Conservation (phyloP, 2,113 vertebrate species). For the Prietella phreatophila region DNA sequence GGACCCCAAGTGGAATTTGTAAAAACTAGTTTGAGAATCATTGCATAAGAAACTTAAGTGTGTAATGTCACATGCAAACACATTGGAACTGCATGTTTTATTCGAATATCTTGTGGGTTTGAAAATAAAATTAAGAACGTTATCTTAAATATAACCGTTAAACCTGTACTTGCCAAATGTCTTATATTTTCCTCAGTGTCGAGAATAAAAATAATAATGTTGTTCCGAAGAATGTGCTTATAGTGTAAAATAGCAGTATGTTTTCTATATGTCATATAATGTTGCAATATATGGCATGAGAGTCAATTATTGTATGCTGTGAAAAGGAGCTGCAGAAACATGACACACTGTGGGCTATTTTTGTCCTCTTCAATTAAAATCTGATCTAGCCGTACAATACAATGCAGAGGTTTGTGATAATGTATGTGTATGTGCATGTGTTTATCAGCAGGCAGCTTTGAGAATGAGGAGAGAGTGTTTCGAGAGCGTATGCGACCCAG, state of each 20-base stretch:
- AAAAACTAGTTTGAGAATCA: neutral
- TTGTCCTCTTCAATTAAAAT: neutral
- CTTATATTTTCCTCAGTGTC: neutral
- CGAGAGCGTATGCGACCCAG: slow-evolving; percentile 89
- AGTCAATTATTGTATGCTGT: neutral
- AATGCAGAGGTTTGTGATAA: neutral
- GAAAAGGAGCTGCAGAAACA: neutral
- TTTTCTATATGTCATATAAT: neutral
- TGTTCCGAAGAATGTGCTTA: neutral
- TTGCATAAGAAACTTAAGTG: neutral
- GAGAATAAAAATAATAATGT: neutral
- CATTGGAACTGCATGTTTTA: neutral
- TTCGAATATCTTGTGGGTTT: neutral
- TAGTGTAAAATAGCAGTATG: neutral
- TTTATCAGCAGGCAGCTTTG: slow-evolving; percentile 66
- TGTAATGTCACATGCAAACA: neutral
- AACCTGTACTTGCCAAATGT: neutral
- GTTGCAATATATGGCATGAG: neutral
- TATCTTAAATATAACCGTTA: neutral
- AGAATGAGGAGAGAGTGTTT: slow-evolving; percentile 94
- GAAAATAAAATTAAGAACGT: neutral
- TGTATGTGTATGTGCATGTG: slow-evolving; percentile 16
- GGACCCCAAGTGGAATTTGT: neutral
- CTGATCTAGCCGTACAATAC: neutral
- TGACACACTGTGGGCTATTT: neutral